These are phyloP conservation scores for Globicephala melas DNA, from an alignment of 2,113 vertebrate species.

Conservation along the genomic window DNA sequence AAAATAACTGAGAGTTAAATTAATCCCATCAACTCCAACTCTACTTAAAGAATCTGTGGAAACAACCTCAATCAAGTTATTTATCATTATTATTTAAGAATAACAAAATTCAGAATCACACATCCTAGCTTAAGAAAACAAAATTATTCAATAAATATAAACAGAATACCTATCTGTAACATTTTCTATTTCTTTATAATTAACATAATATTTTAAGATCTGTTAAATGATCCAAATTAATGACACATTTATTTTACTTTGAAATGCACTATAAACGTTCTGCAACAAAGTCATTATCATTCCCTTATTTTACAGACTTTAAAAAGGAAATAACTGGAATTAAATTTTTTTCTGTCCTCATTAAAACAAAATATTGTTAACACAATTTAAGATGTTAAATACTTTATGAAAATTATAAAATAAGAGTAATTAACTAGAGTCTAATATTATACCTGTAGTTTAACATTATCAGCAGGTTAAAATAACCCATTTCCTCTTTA, in stretches of 20 bases:
- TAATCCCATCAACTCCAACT: neutral
- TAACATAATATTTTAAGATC: neutral
- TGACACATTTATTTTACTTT: neutral
- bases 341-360: neutral
- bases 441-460: neutral
- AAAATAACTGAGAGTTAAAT: neutral
- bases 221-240: neutral
- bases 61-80: neutral
- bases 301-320: neutral
- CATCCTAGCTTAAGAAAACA: neutral
- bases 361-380: neutral
- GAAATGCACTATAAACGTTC: neutral
- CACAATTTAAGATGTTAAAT: neutral
- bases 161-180: neutral
- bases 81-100: neutral
- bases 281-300: neutral
- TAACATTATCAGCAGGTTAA: neutral
- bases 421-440: neutral
- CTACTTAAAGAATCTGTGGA: neutral
- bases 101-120: neutral
- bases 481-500: neutral
- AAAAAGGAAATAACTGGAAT: neutral
- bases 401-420: neutral
- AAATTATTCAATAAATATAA: slow-evolving; percentile 1
- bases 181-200: neutral